These are phyloP conservation scores for Napeogenes inachia DNA, from an alignment of 2,888 invertebrate genomes.

Conservation along the genomic window DNA sequence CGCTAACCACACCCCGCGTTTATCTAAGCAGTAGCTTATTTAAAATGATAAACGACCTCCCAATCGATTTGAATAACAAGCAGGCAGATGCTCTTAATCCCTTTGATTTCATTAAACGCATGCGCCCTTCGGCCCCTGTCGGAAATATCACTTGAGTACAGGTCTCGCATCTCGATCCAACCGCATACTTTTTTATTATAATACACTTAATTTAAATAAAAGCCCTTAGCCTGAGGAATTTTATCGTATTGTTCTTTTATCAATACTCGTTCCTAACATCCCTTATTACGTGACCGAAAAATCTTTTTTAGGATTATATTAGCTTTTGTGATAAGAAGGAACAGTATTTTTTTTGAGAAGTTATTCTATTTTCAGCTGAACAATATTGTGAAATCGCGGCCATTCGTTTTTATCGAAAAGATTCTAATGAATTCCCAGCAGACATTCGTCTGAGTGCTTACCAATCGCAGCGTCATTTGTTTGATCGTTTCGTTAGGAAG, in stretches of 20 bases:
- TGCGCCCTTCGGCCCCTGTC: slow-evolving; percentile 73
- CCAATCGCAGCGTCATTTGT: slow-evolving; percentile 66
- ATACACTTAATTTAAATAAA: slow-evolving; percentile 46
- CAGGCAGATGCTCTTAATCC: slow-evolving; percentile 78
- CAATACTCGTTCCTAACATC: slow-evolving; percentile 29
- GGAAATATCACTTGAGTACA: slow-evolving; percentile 75
- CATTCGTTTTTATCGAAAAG: slow-evolving; percentile 40
- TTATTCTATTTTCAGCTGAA: slow-evolving; percentile 42
- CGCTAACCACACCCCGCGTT: slow-evolving; percentile 70
- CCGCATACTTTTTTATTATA: slow-evolving; percentile 58
- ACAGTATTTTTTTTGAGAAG: slow-evolving; percentile 35
- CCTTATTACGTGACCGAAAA: slow-evolving; percentile 51
- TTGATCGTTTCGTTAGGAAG: slow-evolving; percentile 63
- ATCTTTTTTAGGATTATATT: slow-evolving; percentile 43
- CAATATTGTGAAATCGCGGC: slow-evolving; percentile 49
- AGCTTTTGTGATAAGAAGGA: slow-evolving; percentile 32
- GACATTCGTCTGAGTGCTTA: slow-evolving; percentile 53
- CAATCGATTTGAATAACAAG: slow-evolving; percentile 78
- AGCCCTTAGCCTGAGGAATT: slow-evolving; percentile 36
- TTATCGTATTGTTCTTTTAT: slow-evolving; percentile 35
- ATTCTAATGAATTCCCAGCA: slow-evolving; percentile 65
- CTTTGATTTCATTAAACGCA: slow-evolving; percentile 77
- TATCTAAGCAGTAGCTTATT: slow-evolving; percentile 76
- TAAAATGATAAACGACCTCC: slow-evolving; percentile 76
- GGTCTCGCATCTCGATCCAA: slow-evolving; percentile 59